Evolutionary conservation across 2,888 invertebrate species (phyloP).

Genomic region (Dryadula phaetusa): DNA sequence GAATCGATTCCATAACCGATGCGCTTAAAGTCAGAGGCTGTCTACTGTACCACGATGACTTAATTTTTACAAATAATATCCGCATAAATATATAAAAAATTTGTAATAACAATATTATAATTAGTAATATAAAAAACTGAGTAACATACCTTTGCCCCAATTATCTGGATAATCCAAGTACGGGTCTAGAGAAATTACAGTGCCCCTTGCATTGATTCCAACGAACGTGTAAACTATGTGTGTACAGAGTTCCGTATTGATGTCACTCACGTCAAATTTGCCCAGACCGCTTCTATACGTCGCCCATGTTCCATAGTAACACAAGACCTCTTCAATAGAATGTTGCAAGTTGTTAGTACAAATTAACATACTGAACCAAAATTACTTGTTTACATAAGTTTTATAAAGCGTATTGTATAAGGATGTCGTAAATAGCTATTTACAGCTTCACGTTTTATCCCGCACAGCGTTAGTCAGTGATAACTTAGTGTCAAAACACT

Average conservation of each 20-base stretch:
- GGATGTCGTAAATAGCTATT: no score
- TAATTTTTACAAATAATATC: no score
- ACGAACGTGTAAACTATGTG: constrained; percentile 90
- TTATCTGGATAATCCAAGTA: constrained; percentile 86
- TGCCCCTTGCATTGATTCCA: constrained; percentile 84
- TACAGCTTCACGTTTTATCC: no score
- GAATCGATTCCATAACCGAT: no score
- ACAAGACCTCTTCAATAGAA: constrained; percentile 84
- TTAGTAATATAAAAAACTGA: background rate
- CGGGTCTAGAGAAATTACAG: constrained; percentile 83
- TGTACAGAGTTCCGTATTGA: constrained; percentile 88
- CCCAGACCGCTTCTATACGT: constrained; percentile 87
- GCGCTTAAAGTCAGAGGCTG: no score
- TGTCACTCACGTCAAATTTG: constrained; percentile 86
- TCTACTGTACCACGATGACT: no score
- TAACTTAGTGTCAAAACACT: no score
- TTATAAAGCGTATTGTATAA: background rate
- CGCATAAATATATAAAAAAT: no score
- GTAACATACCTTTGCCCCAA: constrained; percentile 76
- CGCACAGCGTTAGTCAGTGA: no score
- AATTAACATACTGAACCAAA: background rate
- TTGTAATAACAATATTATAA: background rate
- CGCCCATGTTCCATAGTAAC: constrained; percentile 92
- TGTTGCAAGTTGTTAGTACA: background rate
- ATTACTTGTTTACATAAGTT: background rate